Evolutionary conservation across 2,888 invertebrate species (phyloP), one percentile per base, ranked within the genome.

Genomic region (Melanargia galathea): DNA sequence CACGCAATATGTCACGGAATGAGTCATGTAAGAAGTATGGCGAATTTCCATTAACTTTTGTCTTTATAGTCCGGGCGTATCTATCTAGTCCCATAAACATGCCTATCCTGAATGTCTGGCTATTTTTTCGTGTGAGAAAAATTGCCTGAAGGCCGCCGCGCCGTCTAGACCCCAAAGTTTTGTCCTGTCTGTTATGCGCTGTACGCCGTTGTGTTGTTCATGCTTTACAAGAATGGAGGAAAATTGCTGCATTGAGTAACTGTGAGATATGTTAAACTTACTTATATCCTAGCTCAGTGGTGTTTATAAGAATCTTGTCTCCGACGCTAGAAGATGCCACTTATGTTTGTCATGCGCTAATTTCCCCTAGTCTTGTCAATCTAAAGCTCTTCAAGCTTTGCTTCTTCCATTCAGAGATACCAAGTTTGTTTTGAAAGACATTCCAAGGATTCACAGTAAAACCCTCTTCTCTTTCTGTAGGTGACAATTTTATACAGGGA

Each of bases 1-100:
- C 35, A 20, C 13, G 35, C 52, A 35, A 33, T 52, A 51, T 11
- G 48, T 33, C 33, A 51, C 5, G 35, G 20, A 18, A 33, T 52
- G 51, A 52, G 35, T 52, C 52, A 52, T 20, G 35, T 52, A 52
- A 33, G 11, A 20, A 30, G 18, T 33, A 13, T 20, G 16, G 13
- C 13, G 16, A 7, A 18, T 4, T 6, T 48, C 24, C 24, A 7
- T 49, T 7, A 48, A 6, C n/a, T n/a, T 48, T 48, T 48, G 24
- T 48, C 6, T 24, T 16, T 40, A 40, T 43, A 43, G 43, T 10
- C 43, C 18, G 43, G 7, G 43, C 3, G 3, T 43, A 16, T 43
- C 38, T 38, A 38, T 38, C 8, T 43, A 16, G 43, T 7, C 16
- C 43, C 43, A 18, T 43, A 43, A 43, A 43, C 18, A 16, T 18